Percentiles rank a stretch among this genome's conserved stretches.
phyloP scores from a whole-genome alignment of 2,888 invertebrate genomes.

The Aleiodes leptofemur region DNA sequence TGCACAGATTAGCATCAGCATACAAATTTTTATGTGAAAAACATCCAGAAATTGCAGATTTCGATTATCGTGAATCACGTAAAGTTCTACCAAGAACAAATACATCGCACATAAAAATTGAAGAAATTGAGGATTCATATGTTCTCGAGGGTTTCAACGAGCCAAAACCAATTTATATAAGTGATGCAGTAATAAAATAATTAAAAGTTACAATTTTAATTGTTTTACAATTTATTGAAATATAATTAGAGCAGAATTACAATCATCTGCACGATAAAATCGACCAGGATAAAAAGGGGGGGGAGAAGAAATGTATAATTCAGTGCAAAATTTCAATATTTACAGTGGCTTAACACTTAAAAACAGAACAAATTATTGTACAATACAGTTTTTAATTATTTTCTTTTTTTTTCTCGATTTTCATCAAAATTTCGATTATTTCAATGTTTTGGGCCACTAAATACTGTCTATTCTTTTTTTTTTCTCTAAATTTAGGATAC shows the following conservation, averaged over 20 bases:
- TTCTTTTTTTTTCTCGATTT: constrained; percentile 18
- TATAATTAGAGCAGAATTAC: constrained; percentile 10
- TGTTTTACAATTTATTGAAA: constrained; percentile 49
- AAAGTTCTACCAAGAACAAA: constrained; percentile 54
- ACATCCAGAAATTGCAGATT: constrained; percentile 81
- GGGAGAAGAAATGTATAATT: neutral
- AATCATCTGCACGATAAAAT: constrained; percentile 30
- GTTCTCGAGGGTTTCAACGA: neutral
- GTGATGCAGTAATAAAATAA: constrained; percentile 27
- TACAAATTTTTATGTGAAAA: constrained; percentile 85
- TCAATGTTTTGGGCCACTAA: constrained; percentile 24
- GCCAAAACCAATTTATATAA: neutral
- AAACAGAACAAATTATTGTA: constrained; percentile 49
- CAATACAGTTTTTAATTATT: constrained; percentile 47
- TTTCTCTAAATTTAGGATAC: constrained; percentile 27
- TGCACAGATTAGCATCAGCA: constrained; percentile 84
- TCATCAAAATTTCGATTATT: neutral
- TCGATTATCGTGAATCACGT: constrained; percentile 81
- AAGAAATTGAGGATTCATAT: constrained; percentile 31
- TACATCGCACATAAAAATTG: constrained; percentile 37
- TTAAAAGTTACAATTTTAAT: constrained; percentile 38
- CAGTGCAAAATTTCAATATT: constrained; percentile 50
- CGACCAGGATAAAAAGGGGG: constrained; percentile 22
- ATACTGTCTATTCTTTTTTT: constrained; percentile 9
- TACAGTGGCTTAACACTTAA: constrained; percentile 54